Conservation (phyloP, 2,797 vertebrate species). For the Sardinella longiceps region DNA sequence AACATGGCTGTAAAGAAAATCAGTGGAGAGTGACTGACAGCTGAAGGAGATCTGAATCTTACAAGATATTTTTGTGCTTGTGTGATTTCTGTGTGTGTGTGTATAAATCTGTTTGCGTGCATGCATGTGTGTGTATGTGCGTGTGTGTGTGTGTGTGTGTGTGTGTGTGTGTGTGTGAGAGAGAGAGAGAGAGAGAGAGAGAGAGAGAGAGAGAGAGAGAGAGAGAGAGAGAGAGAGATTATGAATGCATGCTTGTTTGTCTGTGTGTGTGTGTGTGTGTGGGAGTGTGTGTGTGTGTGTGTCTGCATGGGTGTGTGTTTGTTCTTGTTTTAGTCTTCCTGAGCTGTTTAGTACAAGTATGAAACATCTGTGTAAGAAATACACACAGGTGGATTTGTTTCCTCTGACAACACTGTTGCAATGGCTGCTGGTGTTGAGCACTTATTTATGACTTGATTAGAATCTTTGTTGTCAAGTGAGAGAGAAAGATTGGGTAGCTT, state of each 20-base stretch:
- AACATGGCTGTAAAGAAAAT: conserved; percentile 43
- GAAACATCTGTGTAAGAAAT: background rate
- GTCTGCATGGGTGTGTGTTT: background rate
- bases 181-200: too few species aligned
- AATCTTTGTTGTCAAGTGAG: background rate
- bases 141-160: background rate
- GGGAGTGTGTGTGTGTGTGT: background rate
- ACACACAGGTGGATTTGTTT: background rate
- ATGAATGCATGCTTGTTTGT: too few species aligned
- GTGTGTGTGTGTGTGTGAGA: background rate
- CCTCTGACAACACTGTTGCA: background rate
- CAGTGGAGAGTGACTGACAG: conserved; percentile 58
- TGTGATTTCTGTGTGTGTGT: background rate
- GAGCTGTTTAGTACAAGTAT: background rate
- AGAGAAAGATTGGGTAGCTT: background rate
- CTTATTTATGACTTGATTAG: background rate
- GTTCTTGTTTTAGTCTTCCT: background rate
- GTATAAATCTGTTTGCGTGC: too few species aligned
- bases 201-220: too few species aligned
- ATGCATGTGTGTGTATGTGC: background rate
- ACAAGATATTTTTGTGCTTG: conserved; percentile 34
- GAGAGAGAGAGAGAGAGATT: too few species aligned
- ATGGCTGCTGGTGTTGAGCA: background rate
- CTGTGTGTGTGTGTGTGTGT: background rate
- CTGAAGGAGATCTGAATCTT: conserved; percentile 61